Evolutionary conservation across 92 coral and sea anemone species (phyloP), one percentile per base, ranked within the genome.

Genomic region (Ricordea florida): DNA sequence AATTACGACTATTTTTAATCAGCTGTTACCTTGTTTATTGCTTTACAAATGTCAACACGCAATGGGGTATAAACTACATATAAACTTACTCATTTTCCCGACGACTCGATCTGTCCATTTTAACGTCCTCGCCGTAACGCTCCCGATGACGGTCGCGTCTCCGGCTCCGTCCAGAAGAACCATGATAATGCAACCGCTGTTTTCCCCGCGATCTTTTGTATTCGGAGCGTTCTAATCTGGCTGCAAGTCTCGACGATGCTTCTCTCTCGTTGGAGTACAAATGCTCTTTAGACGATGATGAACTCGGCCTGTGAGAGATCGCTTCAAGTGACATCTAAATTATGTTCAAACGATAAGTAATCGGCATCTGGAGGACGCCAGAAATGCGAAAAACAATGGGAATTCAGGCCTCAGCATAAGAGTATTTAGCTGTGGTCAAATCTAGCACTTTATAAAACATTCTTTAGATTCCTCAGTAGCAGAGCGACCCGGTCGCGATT

Each of bases 131-230:
- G 37, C 55, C 34, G 56, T 58, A 34, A n/a, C n/a, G n/a, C 25
- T 72, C 79, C n/a, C 69, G 79, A 57, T 57, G 69, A 26, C 47
- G 65, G n/a, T 44, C 69, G 17, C 80, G 55, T 63, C 80, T 74
- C 28, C 79, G 58, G 30, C 78, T 73, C 32, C 61, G 65, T 35
- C 75, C 78, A 21, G 82, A 23, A 16, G 97, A 83, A 67, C 83
- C 82, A 55, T 90, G 80, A 48, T 79, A 82, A 66, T 83, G 85
- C 30, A 85, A 42, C 15, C 88, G 81, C 62, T 84, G 89, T 61
- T 89, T 93, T 79, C 96, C 92, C 4, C 96, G 88, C 55, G 98
- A 87, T 70, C 98, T 81, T 50, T 90, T 92, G 87, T 91, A 85
- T 49, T 89, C 98, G 26, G 98, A 94, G 29, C 97, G 82, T 74